Evolutionary conservation across 2,113 vertebrate genomes (phyloP).

Genomic region (Scomber scombrus): DNA sequence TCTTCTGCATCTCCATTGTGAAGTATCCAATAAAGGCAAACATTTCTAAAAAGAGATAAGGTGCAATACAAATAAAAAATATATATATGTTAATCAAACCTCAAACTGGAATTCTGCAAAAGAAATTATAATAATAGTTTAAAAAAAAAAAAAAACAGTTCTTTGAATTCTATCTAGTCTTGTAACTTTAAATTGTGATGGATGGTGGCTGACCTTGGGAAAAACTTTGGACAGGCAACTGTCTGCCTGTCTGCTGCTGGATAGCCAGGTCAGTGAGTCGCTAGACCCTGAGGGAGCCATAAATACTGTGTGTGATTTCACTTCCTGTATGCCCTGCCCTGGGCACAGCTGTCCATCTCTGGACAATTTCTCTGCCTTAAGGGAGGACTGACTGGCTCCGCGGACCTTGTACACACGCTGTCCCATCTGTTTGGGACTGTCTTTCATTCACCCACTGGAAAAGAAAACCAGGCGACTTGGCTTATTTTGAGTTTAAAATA

Average conservation of each 20-base stretch:
- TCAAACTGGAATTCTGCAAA: neutral
- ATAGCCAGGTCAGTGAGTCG: slow-evolving; percentile 76
- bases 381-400: slow-evolving; percentile 69
- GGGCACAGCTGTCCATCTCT: slow-evolving; percentile 83
- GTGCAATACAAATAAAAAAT: neutral
- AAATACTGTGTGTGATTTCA: slow-evolving; percentile 80
- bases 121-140: too few species aligned
- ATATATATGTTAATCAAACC: neutral
- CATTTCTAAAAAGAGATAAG: neutral
- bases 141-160: neutral
- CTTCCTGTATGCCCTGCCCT: slow-evolving; percentile 79
- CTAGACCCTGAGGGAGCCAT: slow-evolving; percentile 67
- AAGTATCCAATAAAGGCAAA: neutral
- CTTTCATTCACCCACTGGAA: slow-evolving; percentile 72
- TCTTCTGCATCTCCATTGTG: too few species aligned
- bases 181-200: slow-evolving; percentile 22
- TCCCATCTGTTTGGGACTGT: slow-evolving; percentile 73
- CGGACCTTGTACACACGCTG: slow-evolving; percentile 66
- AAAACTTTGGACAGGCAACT: slow-evolving; percentile 69
- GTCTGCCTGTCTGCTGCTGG: slow-evolving; percentile 64
- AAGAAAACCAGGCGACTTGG: slow-evolving; percentile 41
- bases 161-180: neutral
- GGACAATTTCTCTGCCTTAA: slow-evolving; percentile 81
- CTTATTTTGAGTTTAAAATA: slow-evolving; percentile 28
- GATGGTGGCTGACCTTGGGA: slow-evolving; percentile 72